A percentile compares a stretch with the other conserved stretches of the same genome.
phyloP scores from a whole-genome alignment of 2,888 invertebrate genomes.

The Calameuta idolon region DNA sequence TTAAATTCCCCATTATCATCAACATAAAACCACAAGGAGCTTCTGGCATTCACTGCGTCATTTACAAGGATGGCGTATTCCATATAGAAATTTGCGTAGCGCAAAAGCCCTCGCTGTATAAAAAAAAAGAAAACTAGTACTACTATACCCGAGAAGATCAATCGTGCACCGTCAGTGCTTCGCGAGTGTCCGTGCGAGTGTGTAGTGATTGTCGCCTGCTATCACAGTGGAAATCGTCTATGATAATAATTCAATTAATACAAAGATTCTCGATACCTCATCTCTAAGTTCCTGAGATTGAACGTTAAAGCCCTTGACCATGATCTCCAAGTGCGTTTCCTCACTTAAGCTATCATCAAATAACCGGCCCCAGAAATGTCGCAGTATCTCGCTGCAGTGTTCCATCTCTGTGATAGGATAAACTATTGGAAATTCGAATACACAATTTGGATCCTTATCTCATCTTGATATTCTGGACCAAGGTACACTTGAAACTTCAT shows the following conservation, averaged over 20 bases:
- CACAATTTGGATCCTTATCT: background rate
- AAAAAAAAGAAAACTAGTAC: background rate
- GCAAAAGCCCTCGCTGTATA: background rate
- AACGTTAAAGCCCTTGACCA: background rate
- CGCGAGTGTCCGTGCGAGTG: background rate
- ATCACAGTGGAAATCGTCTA: background rate
- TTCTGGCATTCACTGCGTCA: background rate
- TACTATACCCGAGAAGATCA: background rate
- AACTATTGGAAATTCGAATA: background rate
- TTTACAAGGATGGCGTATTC: background rate
- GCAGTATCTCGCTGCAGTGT: background rate
- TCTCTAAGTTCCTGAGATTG: background rate
- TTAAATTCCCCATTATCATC: background rate
- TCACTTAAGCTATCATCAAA: background rate
- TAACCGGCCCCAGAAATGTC: background rate
- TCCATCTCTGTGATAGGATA: background rate
- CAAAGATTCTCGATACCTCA: background rate
- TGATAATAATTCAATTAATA: background rate
- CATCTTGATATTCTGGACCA: background rate
- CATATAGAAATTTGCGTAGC: background rate
- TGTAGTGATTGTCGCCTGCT: background rate
- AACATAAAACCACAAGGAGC: background rate
- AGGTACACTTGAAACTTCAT: background rate
- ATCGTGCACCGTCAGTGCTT: background rate
- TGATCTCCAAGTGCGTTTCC: background rate